These are phyloP conservation scores for Clarias magur DNA, from an alignment of 2,113 vertebrate species.

Conservation along the genomic window DNA sequence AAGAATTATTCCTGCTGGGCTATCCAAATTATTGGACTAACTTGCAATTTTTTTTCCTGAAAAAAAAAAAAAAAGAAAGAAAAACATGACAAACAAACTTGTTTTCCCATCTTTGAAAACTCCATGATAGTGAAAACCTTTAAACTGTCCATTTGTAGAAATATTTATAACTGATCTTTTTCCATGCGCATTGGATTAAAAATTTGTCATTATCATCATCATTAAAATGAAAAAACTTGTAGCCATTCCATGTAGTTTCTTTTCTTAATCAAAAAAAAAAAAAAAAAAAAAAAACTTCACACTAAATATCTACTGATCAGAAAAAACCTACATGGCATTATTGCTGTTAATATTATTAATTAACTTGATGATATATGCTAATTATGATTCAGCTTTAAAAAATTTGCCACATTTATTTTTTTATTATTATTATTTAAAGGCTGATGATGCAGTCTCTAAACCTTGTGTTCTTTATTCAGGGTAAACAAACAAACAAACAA, in stretches of 20 bases:
- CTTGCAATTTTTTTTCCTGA: neutral
- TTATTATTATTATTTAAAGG: neutral
- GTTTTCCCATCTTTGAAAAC: neutral
- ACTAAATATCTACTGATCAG: neutral
- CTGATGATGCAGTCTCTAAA: neutral
- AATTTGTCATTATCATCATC: too few relatives aligned
- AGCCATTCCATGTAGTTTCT: neutral
- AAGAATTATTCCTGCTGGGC: too few relatives aligned
- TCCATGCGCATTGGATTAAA: neutral
- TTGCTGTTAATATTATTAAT: neutral
- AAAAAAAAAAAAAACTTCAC: neutral
- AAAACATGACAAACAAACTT: too few relatives aligned
- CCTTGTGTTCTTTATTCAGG: neutral
- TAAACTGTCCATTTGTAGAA: neutral
- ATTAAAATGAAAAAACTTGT: neutral
- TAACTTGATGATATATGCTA: neutral
- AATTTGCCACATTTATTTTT: neutral
- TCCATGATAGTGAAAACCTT: neutral
- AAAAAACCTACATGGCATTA: neutral
- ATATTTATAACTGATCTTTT: neutral
- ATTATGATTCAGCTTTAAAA: neutral
- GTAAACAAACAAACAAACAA: neutral
- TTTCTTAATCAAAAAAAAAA: too few relatives aligned
- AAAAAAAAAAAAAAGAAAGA: too few relatives aligned
- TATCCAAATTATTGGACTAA: neutral